These are phyloP conservation scores for Dinoponera quadriceps DNA, from an alignment of 1,140 invertebrate genomes.

Conservation along the genomic window DNA sequence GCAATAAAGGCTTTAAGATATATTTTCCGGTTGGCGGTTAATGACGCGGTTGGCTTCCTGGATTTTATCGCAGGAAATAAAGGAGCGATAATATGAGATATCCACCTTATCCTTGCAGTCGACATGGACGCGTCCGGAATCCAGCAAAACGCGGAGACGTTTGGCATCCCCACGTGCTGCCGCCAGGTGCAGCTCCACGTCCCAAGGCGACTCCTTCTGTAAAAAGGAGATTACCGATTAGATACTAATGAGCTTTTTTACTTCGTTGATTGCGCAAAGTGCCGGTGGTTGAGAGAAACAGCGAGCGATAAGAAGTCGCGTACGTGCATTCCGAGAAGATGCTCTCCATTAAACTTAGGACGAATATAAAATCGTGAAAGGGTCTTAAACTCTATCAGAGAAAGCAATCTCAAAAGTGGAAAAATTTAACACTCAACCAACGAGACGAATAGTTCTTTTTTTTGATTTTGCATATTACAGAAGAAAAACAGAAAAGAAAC, in stretches of 20 bases:
- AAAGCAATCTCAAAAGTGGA: background rate
- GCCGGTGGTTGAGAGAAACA: no score
- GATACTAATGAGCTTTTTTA: background rate
- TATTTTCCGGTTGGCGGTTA: no score
- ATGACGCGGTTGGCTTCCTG: no score
- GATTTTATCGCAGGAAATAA: background rate
- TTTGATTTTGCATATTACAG: no score
- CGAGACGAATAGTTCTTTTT: no score
- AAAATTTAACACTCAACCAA: background rate
- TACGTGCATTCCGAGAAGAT: no score
- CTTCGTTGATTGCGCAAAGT: background rate
- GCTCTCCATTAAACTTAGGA: no score
- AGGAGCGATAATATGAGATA: conserved; percentile 30
- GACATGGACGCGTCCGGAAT: conserved; percentile 96
- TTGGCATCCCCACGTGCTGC: conserved; percentile 93
- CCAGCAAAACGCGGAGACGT: conserved; percentile 91
- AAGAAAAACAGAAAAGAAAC: no score
- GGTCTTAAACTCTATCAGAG: background rate
- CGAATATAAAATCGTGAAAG: no score
- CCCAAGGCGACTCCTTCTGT: conserved; percentile 96
- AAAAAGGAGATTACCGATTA: conserved; percentile 45
- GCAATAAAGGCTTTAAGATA: no score
- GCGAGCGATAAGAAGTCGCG: no score
- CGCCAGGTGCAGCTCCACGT: conserved; percentile 95
- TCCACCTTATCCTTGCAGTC: conserved; percentile 96